Evolutionary conservation across 2,113 vertebrate genomes (phyloP).

Genomic region (Marmota monax): DNA sequence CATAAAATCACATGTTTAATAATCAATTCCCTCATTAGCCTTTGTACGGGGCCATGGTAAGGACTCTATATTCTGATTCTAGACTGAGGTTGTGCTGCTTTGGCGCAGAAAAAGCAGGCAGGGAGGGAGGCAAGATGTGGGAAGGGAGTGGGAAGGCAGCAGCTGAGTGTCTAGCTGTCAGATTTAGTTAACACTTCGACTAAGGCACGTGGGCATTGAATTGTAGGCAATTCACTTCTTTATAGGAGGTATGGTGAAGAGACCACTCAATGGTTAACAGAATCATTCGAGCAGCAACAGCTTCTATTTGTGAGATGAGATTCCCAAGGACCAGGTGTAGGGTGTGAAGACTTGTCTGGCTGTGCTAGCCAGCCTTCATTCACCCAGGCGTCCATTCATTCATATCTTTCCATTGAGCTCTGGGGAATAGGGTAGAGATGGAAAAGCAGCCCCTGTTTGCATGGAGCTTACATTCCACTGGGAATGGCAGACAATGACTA

Average conservation of each 20-base stretch:
- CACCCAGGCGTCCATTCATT: no score
- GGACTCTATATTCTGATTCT: constrained; percentile 32
- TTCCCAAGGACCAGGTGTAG: no score
- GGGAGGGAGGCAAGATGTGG: not conserved
- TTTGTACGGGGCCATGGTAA: not conserved
- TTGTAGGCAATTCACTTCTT: not conserved
- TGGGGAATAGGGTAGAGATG: not conserved
- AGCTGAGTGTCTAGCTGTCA: not conserved
- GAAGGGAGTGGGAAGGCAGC: not conserved
- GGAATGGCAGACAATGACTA: not conserved
- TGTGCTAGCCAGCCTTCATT: not conserved
- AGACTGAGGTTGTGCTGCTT: constrained; percentile 21
- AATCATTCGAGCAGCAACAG: not conserved
- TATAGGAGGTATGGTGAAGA: not conserved
- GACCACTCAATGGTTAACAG: not conserved
- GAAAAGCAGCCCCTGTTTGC: not conserved
- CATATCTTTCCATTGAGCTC: not conserved
- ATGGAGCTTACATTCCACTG: not conserved
- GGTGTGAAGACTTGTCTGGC: not conserved
- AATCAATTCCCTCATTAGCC: not conserved
- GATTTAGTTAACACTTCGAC: not conserved
- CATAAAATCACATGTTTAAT: not conserved
- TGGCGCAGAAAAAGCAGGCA: not conserved
- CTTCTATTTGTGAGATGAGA: not conserved
- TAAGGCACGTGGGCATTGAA: not conserved